Conservation (phyloP, 2,888 invertebrate genomes). For the Dione juno region DNA sequence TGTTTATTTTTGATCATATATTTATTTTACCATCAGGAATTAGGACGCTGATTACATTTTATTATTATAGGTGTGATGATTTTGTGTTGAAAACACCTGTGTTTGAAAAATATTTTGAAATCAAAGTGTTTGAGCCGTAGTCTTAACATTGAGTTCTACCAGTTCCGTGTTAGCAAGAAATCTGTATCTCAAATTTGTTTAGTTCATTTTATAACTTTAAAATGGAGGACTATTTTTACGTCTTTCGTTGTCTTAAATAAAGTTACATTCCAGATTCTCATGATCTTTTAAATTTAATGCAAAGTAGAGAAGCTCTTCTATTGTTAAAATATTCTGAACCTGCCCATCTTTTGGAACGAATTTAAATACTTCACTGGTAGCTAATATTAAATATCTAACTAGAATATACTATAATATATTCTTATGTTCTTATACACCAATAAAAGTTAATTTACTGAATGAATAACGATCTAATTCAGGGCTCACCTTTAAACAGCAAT, state of each 20-base stretch:
- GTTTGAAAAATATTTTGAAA: slow-evolving; percentile 43
- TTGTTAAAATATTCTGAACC: no score
- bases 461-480: slow-evolving; percentile 49
- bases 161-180: slow-evolving; percentile 18
- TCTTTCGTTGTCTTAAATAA: no score
- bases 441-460: slow-evolving; percentile 38
- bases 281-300: no score
- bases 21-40: slow-evolving; percentile 66
- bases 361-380: no score
- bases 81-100: slow-evolving; percentile 45
- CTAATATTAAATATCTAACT: no score
- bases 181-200: not conserved
- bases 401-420: no score
- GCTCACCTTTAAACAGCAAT: slow-evolving; percentile 74
- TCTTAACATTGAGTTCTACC: slow-evolving; percentile 45
- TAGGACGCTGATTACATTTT: slow-evolving; percentile 70
- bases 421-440: not conserved
- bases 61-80: slow-evolving; percentile 57
- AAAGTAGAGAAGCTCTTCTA: no score
- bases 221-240: no score
- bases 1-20: slow-evolving; percentile 74
- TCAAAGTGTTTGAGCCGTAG: slow-evolving; percentile 40
- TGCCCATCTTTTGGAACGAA: no score
- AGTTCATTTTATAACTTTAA: not conserved
- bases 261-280: no score